Base-by-base conservation (phyloP, 2,888 invertebrate species). In the Conchocele bisecta region DNA sequence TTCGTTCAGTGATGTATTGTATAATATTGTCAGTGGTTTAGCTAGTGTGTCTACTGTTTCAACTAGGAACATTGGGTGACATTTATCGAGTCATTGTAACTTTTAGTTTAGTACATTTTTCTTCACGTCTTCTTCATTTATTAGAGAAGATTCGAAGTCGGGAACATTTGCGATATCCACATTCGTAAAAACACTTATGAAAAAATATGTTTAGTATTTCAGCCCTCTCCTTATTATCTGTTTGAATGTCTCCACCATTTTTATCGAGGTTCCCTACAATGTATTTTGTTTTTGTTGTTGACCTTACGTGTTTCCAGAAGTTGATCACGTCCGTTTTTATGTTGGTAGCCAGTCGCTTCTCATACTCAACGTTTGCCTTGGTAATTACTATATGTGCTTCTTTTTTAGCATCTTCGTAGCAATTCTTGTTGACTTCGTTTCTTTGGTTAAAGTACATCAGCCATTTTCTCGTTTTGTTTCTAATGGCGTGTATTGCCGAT, bases 281-380 rank as follows among this genome's bases (percentile, higher is more conserved):
- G 15, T 42, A 29, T 37, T 26, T 63, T 7, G 56, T 20, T 57
- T 63, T 69, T 20, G 48, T 41, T 37, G 51, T 69, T 1, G 63
- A 57, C 24, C 51, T 61, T 1, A 63, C 57, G 58, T 57, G 63
- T 48, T 57, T 63, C 57, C 57, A 69, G 29, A 69, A 69, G 17
- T 42, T 51, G 39, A 63, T 69, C 31, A 35, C 46, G 33, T 69
- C 58, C 15, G 68, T 50, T 50, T 68, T 68, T 1, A 31, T 60
- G 20, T 60, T 46, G 15, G 48, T 48, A 24, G 67, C 53, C 15
- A 61, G 22, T 42, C 39, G n/a, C 20, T 39, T 20, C 20, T 68
- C 56, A 7, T 57, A 37, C 6, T 48, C 26, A 22, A 44, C 51
- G 22, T 54, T 31, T n/a, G 54, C 68, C 20, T 28, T 56, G 28